Evolutionary conservation across 2,888 invertebrate species (phyloP).

Genomic region (Invenusta paracnida): DNA sequence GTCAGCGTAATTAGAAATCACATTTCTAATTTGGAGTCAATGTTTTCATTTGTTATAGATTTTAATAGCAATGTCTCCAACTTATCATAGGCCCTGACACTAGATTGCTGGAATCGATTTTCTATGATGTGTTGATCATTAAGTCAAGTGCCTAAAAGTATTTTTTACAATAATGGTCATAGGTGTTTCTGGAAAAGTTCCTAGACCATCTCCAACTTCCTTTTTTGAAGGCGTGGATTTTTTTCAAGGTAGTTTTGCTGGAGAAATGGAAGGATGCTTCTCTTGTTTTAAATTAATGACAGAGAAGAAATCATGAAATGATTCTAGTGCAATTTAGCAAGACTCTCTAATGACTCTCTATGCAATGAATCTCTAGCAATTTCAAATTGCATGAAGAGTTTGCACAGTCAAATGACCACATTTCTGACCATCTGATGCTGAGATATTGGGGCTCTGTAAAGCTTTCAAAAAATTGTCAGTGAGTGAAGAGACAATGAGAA

Average conservation of each 20-base stretch:
- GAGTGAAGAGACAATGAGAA: constrained; percentile 4
- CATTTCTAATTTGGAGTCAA: constrained; percentile 1
- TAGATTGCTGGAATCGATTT: constrained; percentile 17
- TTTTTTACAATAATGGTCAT: constrained; percentile 10
- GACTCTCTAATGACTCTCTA: too few relatives aligned
- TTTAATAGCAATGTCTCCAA: constrained; percentile 18
- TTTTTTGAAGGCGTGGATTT: not conserved
- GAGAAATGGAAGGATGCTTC: constrained; percentile 26
- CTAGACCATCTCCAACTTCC: constrained; percentile 3
- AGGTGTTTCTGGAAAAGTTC: constrained; percentile 22
- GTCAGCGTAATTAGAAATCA: constrained; percentile 5
- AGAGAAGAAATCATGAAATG: constrained; percentile 21
- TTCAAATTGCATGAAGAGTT: constrained; percentile 32
- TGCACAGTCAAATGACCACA: constrained; percentile 36
- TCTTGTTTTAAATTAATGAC: constrained; percentile 13
- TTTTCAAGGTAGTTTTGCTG: constrained; percentile 20
- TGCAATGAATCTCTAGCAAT: too few relatives aligned
- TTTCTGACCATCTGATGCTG: constrained; percentile 42
- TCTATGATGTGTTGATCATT: constrained; percentile 9
- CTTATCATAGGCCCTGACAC: constrained; percentile 13
- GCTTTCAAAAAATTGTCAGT: constrained; percentile 39
- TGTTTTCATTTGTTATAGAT: constrained; percentile 26
- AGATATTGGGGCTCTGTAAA: constrained; percentile 28
- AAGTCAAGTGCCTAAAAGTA: constrained; percentile 6
- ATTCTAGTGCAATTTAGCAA: too few relatives aligned